Evolutionary conservation across 2,888 invertebrate species (phyloP).

Genomic region (Drosophila ustulata): DNA sequence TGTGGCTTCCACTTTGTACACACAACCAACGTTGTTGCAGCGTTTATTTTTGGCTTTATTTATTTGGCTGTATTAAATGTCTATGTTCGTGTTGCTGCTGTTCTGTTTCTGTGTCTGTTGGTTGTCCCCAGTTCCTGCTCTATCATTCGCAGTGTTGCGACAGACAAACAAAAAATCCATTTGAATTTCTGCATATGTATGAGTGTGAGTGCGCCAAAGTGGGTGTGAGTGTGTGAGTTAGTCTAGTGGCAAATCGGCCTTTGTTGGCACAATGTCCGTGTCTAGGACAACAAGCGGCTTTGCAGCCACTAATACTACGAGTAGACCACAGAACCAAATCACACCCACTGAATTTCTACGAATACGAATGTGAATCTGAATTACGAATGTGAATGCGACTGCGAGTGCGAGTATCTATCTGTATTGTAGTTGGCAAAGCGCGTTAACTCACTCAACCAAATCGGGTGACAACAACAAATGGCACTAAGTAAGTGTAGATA

Average conservation of each 20-base stretch:
- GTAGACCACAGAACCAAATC: constrained; percentile 22
- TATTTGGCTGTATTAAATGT: constrained; percentile 77
- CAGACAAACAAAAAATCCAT: constrained; percentile 43
- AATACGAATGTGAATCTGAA: constrained; percentile 8
- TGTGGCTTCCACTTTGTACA: constrained; percentile 57
- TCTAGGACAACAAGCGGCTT: constrained; percentile 42
- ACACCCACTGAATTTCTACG: constrained; percentile 24
- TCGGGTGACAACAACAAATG: constrained; percentile 35
- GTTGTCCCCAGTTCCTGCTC: constrained; percentile 23
- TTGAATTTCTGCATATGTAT: constrained; percentile 49
- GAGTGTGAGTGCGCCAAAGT: neutral
- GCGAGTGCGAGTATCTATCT: neutral
- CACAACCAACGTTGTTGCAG: constrained; percentile 23
- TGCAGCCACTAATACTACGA: constrained; percentile 41
- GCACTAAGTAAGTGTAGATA: constrained; percentile 15
- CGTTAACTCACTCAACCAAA: constrained; percentile 57
- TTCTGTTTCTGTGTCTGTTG: neutral
- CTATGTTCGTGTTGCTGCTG: constrained; percentile 30
- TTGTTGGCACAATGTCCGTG: constrained; percentile 36
- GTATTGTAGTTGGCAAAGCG: constrained; percentile 38
- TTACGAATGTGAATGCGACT: constrained; percentile 6
- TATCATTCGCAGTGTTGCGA: constrained; percentile 48
- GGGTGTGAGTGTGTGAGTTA: constrained; percentile 3
- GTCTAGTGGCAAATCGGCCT: constrained; percentile 15
- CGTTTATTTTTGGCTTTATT: constrained; percentile 69